Conservation (phyloP, 35 echinoderm and acorn worm genomes). For the Diadema setosum region DNA sequence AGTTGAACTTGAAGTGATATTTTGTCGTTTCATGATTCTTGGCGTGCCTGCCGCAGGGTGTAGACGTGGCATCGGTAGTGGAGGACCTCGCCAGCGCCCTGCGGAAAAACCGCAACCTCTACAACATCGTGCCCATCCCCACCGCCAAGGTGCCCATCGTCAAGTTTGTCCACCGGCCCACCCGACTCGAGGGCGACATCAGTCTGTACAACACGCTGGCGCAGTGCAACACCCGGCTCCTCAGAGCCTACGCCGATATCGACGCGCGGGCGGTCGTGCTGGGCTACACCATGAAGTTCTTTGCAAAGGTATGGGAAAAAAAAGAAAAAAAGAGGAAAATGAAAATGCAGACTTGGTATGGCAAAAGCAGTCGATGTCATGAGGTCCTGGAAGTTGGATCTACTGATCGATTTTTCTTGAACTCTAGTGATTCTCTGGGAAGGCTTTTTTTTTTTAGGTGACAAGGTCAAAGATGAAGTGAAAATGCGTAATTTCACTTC, state of each 20-base stretch:
- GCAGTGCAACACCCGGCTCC: constrained; percentile 77
- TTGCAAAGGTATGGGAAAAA: constrained; percentile 77
- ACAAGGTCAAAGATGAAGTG: too few relatives aligned
- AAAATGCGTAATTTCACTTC: too few relatives aligned
- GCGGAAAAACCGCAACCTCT: constrained; percentile 54
- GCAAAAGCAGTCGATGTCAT: too few relatives aligned
- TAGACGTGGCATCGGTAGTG: constrained; percentile 61
- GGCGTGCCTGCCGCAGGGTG: constrained; percentile 17
- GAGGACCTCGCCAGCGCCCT: constrained; percentile 60
- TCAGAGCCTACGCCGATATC: constrained; percentile 60
- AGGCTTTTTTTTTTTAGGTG: too few relatives aligned
- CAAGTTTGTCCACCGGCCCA: constrained; percentile 72
- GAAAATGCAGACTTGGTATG: too few relatives aligned
- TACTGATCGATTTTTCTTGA: too few relatives aligned
- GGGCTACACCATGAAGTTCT: constrained; percentile 71
- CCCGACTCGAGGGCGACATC: constrained; percentile 77
- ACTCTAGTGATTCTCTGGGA: too few relatives aligned
- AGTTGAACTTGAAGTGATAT: too few relatives aligned
- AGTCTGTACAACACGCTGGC: constrained; percentile 92
- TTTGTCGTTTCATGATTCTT: too few relatives aligned
- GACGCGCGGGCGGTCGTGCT: constrained; percentile 63
- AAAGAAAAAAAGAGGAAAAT: too few relatives aligned
- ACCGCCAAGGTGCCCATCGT: constrained; percentile 97
- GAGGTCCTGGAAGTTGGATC: too few relatives aligned
- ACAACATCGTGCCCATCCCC: constrained; percentile 68